Evolutionary conservation across 2,797 vertebrate genomes (phyloP).

Genomic region (Hapalemur alaotrensis): DNA sequence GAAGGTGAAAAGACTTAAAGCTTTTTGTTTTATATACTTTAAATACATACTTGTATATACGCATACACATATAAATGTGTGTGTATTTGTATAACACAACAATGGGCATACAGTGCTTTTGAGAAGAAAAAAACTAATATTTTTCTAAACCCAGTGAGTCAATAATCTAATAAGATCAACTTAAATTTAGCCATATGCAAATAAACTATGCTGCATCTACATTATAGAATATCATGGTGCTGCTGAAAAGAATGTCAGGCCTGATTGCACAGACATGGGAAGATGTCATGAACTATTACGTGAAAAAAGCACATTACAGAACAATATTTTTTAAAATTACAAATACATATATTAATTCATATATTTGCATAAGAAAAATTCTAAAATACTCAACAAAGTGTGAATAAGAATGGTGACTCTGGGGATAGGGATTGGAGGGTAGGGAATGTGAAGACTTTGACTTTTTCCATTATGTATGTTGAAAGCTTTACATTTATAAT

Average conservation of each 20-base stretch:
- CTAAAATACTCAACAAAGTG: conserved; percentile 8
- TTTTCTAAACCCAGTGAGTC: conserved; percentile 25
- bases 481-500: conserved; percentile 10
- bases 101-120: background rate
- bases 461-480: background rate
- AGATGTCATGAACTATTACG: conserved; percentile 29
- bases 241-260: background rate
- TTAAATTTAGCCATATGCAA: conserved; percentile 17
- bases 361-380: background rate
- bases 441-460: background rate
- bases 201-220: background rate
- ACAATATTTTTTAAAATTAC: conserved; percentile 26
- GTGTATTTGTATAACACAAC: background rate
- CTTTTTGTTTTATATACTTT: background rate
- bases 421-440: background rate
- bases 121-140: background rate
- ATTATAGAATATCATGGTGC: background rate
- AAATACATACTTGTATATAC: background rate
- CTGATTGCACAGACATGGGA: background rate
- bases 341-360: conserved; percentile 23
- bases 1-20: background rate
- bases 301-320: background rate
- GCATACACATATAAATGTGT: background rate
- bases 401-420: background rate
- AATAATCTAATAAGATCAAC: background rate